A percentile compares a stretch with the other conserved stretches of the same genome.
Conservation (phyloP, 2,113 vertebrate species). For the Stomatorhinus ivindoensis region DNA sequence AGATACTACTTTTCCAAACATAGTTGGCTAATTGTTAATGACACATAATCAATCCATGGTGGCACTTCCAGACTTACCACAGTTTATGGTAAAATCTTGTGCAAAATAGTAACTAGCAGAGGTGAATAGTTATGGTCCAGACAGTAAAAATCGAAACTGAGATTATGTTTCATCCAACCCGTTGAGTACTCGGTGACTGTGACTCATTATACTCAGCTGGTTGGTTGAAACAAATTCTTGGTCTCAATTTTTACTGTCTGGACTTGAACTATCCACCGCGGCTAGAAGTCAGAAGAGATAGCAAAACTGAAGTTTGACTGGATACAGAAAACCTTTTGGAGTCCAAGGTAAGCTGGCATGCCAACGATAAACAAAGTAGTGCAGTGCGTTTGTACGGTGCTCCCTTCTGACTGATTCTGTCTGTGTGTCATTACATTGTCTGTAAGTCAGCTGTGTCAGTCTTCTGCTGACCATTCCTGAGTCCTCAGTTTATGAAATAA, state of each 20-base stretch:
- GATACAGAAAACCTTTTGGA: neutral
- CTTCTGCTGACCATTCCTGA: neutral
- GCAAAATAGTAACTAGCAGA: neutral
- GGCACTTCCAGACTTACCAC: neutral
- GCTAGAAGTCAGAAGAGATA: neutral
- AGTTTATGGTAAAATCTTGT: neutral
- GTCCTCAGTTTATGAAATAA: constrained; percentile 21
- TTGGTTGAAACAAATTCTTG: neutral
- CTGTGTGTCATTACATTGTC: neutral
- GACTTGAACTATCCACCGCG: neutral
- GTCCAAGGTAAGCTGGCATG: neutral
- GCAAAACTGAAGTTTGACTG: neutral
- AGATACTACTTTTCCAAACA: neutral
- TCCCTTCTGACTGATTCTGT: neutral
- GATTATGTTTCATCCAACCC: neutral
- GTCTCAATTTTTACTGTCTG: neutral
- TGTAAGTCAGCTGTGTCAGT: neutral
- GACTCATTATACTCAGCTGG: neutral
- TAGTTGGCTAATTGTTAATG: neutral
- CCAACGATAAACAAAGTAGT: neutral
- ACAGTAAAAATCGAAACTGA: neutral
- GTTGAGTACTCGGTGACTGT: neutral
- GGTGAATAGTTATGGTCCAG: neutral
- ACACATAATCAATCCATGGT: neutral
- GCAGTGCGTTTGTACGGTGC: neutral